Percentiles rank a stretch among this genome's conserved stretches.
Evolutionary conservation across 2,797 vertebrate genomes (phyloP).

Genomic region (Tinamus major): DNA sequence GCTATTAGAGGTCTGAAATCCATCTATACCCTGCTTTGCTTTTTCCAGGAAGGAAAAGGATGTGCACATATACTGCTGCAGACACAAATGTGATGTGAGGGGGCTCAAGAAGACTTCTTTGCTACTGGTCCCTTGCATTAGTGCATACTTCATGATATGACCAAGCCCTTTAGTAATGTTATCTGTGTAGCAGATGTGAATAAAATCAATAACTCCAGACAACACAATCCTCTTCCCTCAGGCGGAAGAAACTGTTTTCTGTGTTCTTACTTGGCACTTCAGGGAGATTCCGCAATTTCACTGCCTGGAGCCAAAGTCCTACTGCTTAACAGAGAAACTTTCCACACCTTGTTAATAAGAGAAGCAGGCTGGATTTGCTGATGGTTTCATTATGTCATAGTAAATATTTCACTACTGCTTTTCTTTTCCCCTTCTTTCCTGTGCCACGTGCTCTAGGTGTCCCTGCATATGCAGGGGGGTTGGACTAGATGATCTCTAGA

Average conservation of each 20-base stretch:
- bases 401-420: constrained; percentile 56
- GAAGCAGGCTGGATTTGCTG: constrained; percentile 22
- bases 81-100: not conserved
- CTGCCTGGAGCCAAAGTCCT: not conserved
- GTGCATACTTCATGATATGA: too few species aligned
- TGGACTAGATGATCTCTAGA: too few species aligned
- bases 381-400: constrained; percentile 36
- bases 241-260: not conserved
- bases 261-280: not conserved
- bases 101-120: not conserved
- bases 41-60: not conserved
- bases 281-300: constrained; percentile 20
- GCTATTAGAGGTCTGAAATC: not conserved
- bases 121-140: not conserved
- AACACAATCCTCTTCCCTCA: not conserved
- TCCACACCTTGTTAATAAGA: constrained; percentile 15
- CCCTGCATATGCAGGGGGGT: too few species aligned
- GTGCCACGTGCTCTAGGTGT: too few species aligned
- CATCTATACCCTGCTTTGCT: not conserved
- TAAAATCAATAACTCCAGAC: not conserved
- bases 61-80: not conserved
- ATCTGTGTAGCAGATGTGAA: not conserved
- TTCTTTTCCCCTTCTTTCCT: constrained; percentile 1
- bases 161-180: not conserved
- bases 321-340: not conserved